Conservation (phyloP, 2,797 vertebrate genomes). For the Characodon lateralis region DNA sequence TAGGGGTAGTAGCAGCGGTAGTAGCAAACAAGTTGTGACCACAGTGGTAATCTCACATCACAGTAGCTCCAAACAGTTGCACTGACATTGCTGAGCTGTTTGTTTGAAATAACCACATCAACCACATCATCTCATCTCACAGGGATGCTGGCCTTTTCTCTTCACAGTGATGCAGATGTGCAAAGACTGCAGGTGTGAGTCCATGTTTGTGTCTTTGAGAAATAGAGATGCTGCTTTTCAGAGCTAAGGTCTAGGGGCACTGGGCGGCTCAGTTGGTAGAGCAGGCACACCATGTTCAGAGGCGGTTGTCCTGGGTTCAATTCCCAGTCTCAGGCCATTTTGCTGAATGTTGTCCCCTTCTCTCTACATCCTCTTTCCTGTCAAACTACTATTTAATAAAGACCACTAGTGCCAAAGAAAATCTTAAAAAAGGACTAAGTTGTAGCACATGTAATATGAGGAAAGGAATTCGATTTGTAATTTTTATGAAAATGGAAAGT, state of each 20-base stretch:
- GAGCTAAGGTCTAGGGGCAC: not conserved
- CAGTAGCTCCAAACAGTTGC: conserved; percentile 4
- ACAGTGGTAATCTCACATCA: conserved; percentile 4
- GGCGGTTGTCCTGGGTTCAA: no score
- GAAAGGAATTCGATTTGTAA: not conserved
- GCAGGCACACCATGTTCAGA: no score
- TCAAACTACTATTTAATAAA: no score
- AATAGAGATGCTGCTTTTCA: not conserved
- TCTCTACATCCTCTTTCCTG: no score
- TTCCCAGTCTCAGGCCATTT: no score
- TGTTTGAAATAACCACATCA: conserved; percentile 33
- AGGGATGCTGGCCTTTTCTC: conserved; percentile 44
- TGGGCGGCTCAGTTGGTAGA: no score
- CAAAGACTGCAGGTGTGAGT: conserved; percentile 23
- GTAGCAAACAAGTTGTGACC: not conserved
- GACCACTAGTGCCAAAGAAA: not conserved
- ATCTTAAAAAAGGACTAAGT: not conserved
- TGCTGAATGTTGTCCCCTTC: no score
- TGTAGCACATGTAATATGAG: not conserved
- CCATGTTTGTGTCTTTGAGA: conserved; percentile 8
- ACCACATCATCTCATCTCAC: conserved; percentile 30
- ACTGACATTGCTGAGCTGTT: conserved; percentile 6
- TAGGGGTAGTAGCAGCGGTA: no score
- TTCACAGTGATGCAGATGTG: conserved; percentile 43
- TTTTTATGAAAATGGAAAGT: not conserved